Conservation (phyloP, 1,140 invertebrate genomes). For the Panonychus citri region DNA sequence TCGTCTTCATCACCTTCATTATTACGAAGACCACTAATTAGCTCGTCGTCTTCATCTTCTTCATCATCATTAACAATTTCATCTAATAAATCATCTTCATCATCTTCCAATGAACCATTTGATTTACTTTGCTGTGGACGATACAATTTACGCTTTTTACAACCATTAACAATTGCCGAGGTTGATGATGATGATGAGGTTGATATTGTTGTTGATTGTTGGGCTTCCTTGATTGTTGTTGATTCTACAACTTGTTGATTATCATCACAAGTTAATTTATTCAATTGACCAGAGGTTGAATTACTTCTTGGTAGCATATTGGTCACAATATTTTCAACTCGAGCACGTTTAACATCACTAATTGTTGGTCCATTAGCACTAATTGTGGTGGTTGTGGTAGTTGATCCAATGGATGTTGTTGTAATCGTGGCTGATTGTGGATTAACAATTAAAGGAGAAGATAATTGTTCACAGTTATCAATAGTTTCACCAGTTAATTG, state of each 20-base stretch:
- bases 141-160: constrained; percentile 88
- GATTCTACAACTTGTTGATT: background rate
- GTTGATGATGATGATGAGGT: constrained; percentile 5
- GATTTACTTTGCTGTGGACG: constrained; percentile 81
- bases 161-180: constrained; percentile 38
- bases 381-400: constrained; percentile 8
- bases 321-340: constrained; percentile 80
- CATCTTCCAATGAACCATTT: constrained; percentile 25
- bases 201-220: constrained; percentile 5
- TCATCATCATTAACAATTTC: background rate
- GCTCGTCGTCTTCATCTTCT: background rate
- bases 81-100: constrained; percentile 18
- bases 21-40: background rate
- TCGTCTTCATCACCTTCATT: background rate
- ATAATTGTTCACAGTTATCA: too few relatives aligned
- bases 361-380: constrained; percentile 1
- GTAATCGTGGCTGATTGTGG: background rate
- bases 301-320: constrained; percentile 38
- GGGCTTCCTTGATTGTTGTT: too few relatives aligned
- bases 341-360: constrained; percentile 47
- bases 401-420: background rate
- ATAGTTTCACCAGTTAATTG: too few relatives aligned
- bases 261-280: too few relatives aligned
- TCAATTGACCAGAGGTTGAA: background rate
- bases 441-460: too few relatives aligned